Conservation (phyloP, 2,888 invertebrate genomes). For the Chrysolina haemoptera region DNA sequence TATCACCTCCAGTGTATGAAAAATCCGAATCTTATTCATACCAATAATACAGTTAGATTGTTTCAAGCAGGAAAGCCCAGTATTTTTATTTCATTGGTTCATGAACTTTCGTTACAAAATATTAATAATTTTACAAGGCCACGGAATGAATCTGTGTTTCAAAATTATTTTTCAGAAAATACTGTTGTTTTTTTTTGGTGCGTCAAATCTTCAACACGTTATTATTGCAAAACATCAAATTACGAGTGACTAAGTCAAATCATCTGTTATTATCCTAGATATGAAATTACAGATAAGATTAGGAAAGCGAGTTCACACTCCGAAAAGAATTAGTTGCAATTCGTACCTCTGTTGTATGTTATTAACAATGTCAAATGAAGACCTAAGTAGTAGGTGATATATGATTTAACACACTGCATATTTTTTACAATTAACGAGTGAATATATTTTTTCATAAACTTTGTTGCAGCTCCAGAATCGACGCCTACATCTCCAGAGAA, state of each 20-base stretch:
- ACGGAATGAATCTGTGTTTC: too few relatives aligned
- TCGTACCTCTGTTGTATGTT: not conserved
- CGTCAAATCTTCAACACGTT: too few relatives aligned
- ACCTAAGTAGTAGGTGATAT: conserved; percentile 3
- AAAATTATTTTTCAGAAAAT: too few relatives aligned
- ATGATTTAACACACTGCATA: not conserved
- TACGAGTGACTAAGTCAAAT: not conserved
- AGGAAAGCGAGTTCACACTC: not conserved
- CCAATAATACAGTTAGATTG: too few relatives aligned
- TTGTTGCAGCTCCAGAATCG: conserved; percentile 56
- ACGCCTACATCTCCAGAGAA: conserved; percentile 69
- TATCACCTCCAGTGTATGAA: too few relatives aligned
- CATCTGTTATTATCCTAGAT: not conserved
- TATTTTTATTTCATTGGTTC: too few relatives aligned
- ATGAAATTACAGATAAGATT: conserved; percentile 10
- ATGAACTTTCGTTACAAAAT: too few relatives aligned
- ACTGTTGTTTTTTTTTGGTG: too few relatives aligned
- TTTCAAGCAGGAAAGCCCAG: too few relatives aligned
- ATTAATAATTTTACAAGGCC: too few relatives aligned
- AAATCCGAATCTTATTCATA: too few relatives aligned
- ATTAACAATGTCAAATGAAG: not conserved
- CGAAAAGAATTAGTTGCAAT: not conserved
- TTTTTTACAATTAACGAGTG: not conserved
- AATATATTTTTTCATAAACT: conserved; percentile 5
- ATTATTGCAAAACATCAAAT: too few relatives aligned